These are phyloP conservation scores for Gobio gobio DNA, from an alignment of 2,113 vertebrate species.

Conservation along the genomic window DNA sequence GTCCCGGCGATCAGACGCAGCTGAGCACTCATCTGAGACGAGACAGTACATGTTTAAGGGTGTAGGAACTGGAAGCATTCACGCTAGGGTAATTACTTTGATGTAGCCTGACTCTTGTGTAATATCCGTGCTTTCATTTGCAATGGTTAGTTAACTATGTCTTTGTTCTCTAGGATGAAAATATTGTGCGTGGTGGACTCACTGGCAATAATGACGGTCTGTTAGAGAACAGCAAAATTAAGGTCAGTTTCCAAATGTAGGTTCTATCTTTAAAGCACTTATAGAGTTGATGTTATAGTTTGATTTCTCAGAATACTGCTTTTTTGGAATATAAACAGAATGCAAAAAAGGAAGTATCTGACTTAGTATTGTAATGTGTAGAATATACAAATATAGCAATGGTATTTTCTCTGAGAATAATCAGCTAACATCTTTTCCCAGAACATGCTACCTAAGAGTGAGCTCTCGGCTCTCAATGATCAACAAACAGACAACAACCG, in stretches of 20 bases:
- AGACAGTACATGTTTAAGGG: not conserved
- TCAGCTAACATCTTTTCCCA: conserved; percentile 1
- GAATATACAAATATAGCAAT: not conserved
- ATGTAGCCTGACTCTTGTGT: not conserved
- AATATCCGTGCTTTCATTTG: not conserved
- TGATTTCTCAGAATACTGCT: not conserved
- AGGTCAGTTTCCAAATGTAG: conserved; percentile 3
- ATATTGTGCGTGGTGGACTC: not conserved
- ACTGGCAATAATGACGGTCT: not conserved
- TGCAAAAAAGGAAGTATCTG: not conserved
- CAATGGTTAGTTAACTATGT: not conserved
- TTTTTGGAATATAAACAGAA: not conserved
- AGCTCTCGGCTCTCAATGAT: not conserved
- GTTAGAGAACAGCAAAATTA: not conserved
- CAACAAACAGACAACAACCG: not conserved
- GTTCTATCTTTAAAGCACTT: not conserved
- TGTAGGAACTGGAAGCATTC: conserved; percentile 4
- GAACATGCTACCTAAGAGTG: conserved; percentile 1
- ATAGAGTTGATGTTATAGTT: not conserved
- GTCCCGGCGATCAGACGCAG: not conserved
- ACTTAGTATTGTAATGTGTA: not conserved
- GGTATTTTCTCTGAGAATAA: not conserved
- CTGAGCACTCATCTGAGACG: not conserved
- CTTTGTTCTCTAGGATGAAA: conserved; percentile 1
- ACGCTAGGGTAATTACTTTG: not conserved